Evolutionary conservation across 2,113 vertebrate genomes (phyloP).

Genomic region (Nerophis lumbriciformis): DNA sequence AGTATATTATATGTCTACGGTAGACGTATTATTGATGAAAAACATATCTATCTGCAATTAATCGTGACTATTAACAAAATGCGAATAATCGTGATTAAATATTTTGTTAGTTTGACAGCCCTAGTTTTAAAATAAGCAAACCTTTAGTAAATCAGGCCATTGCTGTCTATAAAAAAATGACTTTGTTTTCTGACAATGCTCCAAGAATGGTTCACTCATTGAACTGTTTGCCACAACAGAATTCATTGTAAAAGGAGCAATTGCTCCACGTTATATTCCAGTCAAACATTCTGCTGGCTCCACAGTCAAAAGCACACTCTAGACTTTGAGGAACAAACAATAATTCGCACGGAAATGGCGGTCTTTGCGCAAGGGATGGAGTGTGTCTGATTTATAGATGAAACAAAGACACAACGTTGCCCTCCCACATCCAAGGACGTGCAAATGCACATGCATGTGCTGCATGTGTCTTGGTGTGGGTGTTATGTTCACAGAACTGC

Average conservation of each 20-base stretch:
- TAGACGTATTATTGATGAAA: too few species aligned
- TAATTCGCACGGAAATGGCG: not conserved
- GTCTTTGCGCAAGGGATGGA: not conserved
- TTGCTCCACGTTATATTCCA: not conserved
- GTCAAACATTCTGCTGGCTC: not conserved
- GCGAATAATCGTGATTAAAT: too few species aligned
- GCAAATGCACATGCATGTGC: slow-evolving; percentile 11
- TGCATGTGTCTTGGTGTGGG: slow-evolving; percentile 21
- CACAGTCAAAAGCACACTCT: not conserved
- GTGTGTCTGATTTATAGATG: not conserved
- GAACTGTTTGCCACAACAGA: not conserved
- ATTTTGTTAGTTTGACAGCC: too few species aligned
- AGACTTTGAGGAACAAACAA: not conserved
- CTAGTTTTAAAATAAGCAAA: too few species aligned
- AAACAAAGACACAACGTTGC: slow-evolving; percentile 19
- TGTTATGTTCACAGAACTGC: slow-evolving; percentile 24
- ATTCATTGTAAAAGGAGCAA: not conserved
- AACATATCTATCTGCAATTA: too few species aligned
- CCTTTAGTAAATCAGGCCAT: too few species aligned
- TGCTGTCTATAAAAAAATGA: not conserved
- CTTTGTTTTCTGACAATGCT: not conserved
- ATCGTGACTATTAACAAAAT: too few species aligned
- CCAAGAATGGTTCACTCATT: not conserved
- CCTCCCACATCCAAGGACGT: slow-evolving; percentile 33
- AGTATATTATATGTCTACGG: too few species aligned